Evolutionary conservation across 2,797 vertebrate genomes (phyloP).

Genomic region (Epinephelus malabaricus): DNA sequence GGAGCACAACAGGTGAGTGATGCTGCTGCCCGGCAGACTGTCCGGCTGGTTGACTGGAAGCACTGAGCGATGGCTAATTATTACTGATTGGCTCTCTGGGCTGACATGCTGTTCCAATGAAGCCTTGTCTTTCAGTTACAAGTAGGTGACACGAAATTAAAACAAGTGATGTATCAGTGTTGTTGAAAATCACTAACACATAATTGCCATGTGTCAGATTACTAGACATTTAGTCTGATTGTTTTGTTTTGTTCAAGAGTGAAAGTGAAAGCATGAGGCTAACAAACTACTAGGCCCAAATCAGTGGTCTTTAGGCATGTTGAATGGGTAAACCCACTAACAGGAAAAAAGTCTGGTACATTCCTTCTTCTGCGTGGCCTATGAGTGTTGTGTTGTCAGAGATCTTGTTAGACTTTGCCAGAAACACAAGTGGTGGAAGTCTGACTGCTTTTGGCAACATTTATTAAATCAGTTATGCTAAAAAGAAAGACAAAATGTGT

Average conservation of each 20-base stretch:
- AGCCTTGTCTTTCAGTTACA: neutral
- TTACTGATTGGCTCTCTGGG: slow-evolving; percentile 29
- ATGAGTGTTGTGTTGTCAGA: neutral
- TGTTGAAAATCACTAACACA: neutral
- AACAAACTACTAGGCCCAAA: neutral
- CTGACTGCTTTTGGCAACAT: neutral
- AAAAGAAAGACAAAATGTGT: neutral
- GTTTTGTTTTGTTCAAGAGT: neutral
- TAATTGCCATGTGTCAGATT: neutral
- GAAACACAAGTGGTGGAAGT: neutral
- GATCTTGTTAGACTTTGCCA: slow-evolving; percentile 12
- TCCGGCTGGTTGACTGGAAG: slow-evolving; percentile 57
- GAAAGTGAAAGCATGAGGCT: neutral
- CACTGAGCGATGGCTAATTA: slow-evolving; percentile 58
- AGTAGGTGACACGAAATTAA: neutral
- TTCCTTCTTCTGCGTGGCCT: neutral
- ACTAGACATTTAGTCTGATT: neutral
- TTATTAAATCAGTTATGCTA: neutral
- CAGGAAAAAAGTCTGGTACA: neutral
- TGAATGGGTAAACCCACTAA: too few species aligned
- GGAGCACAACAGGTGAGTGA: slow-evolving; percentile 83
- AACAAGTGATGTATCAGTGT: neutral
- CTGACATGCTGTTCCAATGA: slow-evolving; percentile 3
- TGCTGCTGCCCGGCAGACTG: slow-evolving; percentile 60
- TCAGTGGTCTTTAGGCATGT: too few species aligned